These are phyloP conservation scores for Vanessa cardui DNA, from an alignment of 2,888 invertebrate species.

Conservation along the genomic window DNA sequence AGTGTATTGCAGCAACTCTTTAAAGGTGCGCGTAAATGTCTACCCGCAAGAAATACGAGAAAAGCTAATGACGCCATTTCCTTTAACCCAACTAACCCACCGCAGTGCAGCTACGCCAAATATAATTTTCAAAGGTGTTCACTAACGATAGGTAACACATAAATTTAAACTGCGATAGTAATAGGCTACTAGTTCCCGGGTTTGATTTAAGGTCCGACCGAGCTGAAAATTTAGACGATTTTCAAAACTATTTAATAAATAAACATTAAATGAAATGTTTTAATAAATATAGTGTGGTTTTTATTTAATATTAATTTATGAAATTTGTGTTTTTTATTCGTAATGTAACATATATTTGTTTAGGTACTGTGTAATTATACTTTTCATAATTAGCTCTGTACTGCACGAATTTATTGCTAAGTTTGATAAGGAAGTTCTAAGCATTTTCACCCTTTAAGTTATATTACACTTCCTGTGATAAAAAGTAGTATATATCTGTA, in stretches of 20 bases:
- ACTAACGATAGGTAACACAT: conserved; percentile 73
- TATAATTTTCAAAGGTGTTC: conserved; percentile 75
- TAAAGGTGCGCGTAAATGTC: conserved; percentile 69
- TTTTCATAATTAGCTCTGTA: no score
- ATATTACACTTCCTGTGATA: no score
- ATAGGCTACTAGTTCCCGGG: conserved; percentile 62
- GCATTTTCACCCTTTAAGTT: no score
- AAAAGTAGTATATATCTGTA: no score
- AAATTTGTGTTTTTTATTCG: no score
- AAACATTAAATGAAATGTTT: neutral
- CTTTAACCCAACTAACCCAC: conserved; percentile 54
- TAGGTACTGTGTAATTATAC: no score
- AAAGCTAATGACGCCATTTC: conserved; percentile 79
- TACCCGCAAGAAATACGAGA: conserved; percentile 71
- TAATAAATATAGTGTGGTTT: neutral
- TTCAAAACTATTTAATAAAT: conserved; percentile 21
- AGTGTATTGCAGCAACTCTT: conserved; percentile 50
- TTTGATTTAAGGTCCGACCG: conserved; percentile 66
- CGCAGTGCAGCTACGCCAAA: conserved; percentile 73
- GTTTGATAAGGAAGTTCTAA: no score
- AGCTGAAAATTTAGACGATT: conserved; percentile 57
- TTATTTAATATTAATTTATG: neutral
- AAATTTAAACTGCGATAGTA: conserved; percentile 73
- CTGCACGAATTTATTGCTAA: no score
- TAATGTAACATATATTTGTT: no score